phyloP scores from a whole-genome alignment of 2,113 vertebrate genomes.

The Vicugna pacos region DNA sequence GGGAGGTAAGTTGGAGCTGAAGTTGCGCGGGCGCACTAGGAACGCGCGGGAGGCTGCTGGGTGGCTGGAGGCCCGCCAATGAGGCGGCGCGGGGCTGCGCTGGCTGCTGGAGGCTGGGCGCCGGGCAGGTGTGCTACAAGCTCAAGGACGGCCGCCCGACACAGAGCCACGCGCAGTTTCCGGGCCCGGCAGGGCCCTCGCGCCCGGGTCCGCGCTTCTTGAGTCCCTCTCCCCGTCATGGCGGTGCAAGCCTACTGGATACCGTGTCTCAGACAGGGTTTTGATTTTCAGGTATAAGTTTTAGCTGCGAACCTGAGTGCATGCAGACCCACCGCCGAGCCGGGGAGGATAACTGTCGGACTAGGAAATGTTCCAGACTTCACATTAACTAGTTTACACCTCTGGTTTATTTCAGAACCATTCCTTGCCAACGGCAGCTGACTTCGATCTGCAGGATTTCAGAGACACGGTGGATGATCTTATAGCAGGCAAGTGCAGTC shows the following conservation, averaged over 20 bases:
- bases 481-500: slow-evolving; percentile 89
- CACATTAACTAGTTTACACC: background rate
- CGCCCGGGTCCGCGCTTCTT: fast-evolving
- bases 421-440: slow-evolving; percentile 80
- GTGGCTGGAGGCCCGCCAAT: slow-evolving; percentile 74
- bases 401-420: slow-evolving; percentile 77
- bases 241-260: slow-evolving; percentile 62
- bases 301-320: fast-evolving
- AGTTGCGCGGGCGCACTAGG: background rate
- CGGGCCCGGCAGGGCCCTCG: fast-evolving
- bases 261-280: slow-evolving; percentile 61
- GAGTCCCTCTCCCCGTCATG: background rate
- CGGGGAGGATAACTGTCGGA: fast-evolving
- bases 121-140: fast-evolving
- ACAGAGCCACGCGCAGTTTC: background rate
- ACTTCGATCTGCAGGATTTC: slow-evolving; percentile 90
- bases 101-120: fast-evolving
- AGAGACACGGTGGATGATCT: slow-evolving; percentile 89
- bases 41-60: background rate
- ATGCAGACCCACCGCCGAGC: background rate
- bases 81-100: background rate
- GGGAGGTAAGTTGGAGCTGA: background rate
- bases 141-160: fast-evolving
- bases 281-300: slow-evolving; percentile 81
- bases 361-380: background rate